Evolutionary conservation across 2,797 vertebrate genomes (phyloP).

Genomic region (Catostomus latipinnis): DNA sequence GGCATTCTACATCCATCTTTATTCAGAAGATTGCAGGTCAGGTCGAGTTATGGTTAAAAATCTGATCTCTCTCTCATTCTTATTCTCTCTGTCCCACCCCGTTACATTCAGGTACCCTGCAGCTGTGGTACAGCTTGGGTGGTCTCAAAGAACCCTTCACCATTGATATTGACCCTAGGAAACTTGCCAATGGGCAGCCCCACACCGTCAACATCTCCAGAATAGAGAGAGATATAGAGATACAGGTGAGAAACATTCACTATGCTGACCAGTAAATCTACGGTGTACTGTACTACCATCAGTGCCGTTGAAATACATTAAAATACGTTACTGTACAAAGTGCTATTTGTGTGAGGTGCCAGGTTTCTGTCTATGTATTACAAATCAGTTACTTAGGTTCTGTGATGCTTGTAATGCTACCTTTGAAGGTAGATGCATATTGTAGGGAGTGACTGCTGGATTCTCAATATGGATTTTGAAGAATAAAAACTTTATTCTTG

Average conservation of each 20-base stretch:
- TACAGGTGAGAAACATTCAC: slow-evolving; percentile 82
- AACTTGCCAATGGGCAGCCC: slow-evolving; percentile 92
- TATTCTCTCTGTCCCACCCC: not conserved
- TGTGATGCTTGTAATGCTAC: not conserved
- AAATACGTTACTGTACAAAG: not conserved
- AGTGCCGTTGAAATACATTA: not conserved
- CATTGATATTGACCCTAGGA: slow-evolving; percentile 90
- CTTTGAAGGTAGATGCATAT: not conserved
- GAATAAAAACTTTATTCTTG: too few relatives aligned
- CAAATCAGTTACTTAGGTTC: not conserved
- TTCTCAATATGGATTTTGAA: too few relatives aligned
- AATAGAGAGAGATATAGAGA: slow-evolving; percentile 78
- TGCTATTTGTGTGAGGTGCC: too few relatives aligned
- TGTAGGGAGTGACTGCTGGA: too few relatives aligned
- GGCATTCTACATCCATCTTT: not conserved
- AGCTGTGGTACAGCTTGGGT: slow-evolving; percentile 90
- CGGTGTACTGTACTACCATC: too few relatives aligned
- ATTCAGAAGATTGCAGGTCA: not conserved
- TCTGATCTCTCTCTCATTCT: not conserved
- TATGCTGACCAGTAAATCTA: too few relatives aligned
- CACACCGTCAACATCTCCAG: slow-evolving; percentile 93
- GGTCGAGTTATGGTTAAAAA: not conserved
- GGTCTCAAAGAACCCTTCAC: slow-evolving; percentile 87
- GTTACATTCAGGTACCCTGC: slow-evolving; percentile 76
- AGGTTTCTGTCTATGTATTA: not conserved